Conservation (phyloP, 2,888 invertebrate species). For the Synanthedon andrenaeformis region DNA sequence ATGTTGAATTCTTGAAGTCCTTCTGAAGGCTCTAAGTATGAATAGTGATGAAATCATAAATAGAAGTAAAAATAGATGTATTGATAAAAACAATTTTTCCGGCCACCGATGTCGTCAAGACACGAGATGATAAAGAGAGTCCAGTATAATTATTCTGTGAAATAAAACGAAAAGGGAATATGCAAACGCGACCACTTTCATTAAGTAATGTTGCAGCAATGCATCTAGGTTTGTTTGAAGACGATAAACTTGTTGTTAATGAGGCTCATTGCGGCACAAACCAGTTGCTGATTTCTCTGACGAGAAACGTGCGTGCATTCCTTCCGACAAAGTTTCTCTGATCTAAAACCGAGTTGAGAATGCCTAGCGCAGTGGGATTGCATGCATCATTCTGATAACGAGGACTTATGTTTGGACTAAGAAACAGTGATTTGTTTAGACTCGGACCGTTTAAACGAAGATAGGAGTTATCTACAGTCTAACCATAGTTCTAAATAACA, state of each 20-base stretch:
- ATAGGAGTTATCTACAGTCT: too few species aligned
- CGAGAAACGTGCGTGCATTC: conserved; percentile 8
- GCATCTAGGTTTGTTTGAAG: conserved; percentile 15
- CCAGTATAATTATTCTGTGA: too few species aligned
- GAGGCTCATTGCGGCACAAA: conserved; percentile 13
- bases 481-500: too few species aligned
- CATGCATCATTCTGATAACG: conserved; percentile 16
- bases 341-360: conserved; percentile 20
- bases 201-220: conserved; percentile 22
- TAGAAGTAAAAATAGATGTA: too few species aligned
- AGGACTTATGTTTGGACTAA: conserved; percentile 2
- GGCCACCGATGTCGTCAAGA: too few species aligned
- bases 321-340: conserved; percentile 14
- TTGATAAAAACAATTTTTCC: too few species aligned
- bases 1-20: too few species aligned
- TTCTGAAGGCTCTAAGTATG: too few species aligned
- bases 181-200: conserved; percentile 27
- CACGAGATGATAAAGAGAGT: too few species aligned
- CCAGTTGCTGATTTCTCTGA: conserved; percentile 21
- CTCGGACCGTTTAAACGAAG: too few species aligned
- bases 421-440: conserved; percentile 9
- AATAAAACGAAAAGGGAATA: neutral
- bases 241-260: conserved; percentile 28
- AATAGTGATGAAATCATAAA: too few species aligned
- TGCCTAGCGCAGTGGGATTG: conserved; percentile 10